Conservation (phyloP, 2,113 vertebrate species). For the Phalacrocorax brasilianus region DNA sequence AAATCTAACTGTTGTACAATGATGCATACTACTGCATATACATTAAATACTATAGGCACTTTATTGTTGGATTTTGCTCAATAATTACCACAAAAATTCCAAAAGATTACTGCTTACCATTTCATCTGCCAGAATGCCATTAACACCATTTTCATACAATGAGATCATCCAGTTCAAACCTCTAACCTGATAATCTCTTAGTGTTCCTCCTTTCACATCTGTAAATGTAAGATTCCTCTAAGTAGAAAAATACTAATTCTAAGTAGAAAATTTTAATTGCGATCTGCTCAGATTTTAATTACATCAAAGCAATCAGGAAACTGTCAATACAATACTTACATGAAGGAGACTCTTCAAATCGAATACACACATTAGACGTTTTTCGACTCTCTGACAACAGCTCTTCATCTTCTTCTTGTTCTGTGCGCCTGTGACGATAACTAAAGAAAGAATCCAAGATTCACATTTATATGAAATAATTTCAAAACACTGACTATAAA, state of each 20-base stretch:
- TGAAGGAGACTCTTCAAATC: constrained; percentile 89
- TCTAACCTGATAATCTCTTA: constrained; percentile 89
- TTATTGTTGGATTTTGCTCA: not conserved
- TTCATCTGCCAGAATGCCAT: constrained; percentile 92
- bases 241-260: not conserved
- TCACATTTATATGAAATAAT: not conserved
- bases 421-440: constrained; percentile 85
- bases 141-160: constrained; percentile 90
- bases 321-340: constrained; percentile 70
- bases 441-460: constrained; percentile 49
- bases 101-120: constrained; percentile 79
- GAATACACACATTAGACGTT: constrained; percentile 81
- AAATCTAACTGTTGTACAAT: not conserved
- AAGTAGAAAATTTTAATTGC: not conserved
- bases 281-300: not conserved
- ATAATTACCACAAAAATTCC: not conserved
- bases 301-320: not conserved
- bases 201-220: constrained; percentile 88
- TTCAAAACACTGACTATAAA: not conserved
- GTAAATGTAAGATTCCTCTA: constrained; percentile 53
- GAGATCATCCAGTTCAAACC: constrained; percentile 93
- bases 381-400: constrained; percentile 85
- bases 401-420: constrained; percentile 90
- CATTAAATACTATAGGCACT: not conserved
- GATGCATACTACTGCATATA: not conserved